Percentiles rank a stretch among this genome's conserved stretches.
Conservation (phyloP, 2,113 vertebrate species). For the Garra rufa region DNA sequence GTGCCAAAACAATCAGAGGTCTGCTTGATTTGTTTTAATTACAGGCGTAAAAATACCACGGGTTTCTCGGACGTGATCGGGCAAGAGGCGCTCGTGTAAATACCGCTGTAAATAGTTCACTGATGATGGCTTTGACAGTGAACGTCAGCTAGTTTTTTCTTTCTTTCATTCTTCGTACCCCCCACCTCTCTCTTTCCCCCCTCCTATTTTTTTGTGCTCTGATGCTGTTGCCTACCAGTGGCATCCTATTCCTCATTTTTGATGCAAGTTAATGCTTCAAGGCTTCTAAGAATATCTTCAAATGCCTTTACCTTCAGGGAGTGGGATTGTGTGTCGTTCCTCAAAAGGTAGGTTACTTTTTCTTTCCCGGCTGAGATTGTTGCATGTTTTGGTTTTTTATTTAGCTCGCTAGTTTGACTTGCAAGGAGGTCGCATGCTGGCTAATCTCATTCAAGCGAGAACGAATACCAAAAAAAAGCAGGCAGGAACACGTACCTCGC, state of each 20-base stretch:
- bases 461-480: conserved; percentile 58
- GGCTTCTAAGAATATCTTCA: conserved; percentile 86
- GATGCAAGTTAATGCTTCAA: conserved; percentile 80
- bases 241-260: conserved; percentile 79
- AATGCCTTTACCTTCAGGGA: conserved; percentile 92
- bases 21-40: conserved; percentile 99
- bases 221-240: conserved; percentile 84
- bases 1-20: conserved; percentile 99
- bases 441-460: conserved; percentile 62
- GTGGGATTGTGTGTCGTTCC: conserved; percentile 88
- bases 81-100: conserved; percentile 96
- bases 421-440: conserved; percentile 53
- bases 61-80: conserved; percentile 95
- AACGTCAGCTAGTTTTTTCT: conserved; percentile 92
- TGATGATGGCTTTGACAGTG: conserved; percentile 95
- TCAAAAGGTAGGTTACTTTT: conserved; percentile 95
- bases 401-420: conserved; percentile 68
- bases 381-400: background rate
- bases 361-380: background rate
- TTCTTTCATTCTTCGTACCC: conserved; percentile 76
- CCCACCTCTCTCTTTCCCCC: conserved; percentile 57
- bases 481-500: conserved; percentile 72
- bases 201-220: conserved; percentile 82
- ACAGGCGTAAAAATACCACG: conserved; percentile 92
- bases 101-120: conserved; percentile 96